Percentiles rank a stretch among this genome's conserved stretches.
phyloP scores from a whole-genome alignment of 1,140 invertebrate genomes.

The Ooceraea biroi region DNA sequence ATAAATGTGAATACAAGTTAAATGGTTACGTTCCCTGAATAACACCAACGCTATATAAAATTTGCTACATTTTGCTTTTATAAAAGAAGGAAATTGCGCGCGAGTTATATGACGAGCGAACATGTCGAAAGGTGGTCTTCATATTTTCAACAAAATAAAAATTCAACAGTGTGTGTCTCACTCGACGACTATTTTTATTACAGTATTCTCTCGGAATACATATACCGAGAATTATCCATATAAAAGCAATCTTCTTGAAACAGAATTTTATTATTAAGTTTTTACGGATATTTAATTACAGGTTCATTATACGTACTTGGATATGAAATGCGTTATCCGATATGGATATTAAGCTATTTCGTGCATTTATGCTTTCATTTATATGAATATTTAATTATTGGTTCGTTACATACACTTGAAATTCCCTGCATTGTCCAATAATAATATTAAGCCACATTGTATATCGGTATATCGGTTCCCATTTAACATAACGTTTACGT shows the following conservation, averaged over 20 bases:
- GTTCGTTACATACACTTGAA: conserved; percentile 2
- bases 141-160: conserved; percentile 35
- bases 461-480: not conserved
- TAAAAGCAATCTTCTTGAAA: conserved; percentile 1
- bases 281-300: conserved; percentile 32
- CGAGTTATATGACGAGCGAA: not conserved
- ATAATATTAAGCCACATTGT: not conserved
- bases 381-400: conserved; percentile 35
- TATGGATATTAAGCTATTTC: conserved; percentile 23
- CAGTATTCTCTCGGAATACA: not conserved
- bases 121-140: not conserved
- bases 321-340: not conserved
- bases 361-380: conserved; percentile 17
- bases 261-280: conserved; percentile 6
- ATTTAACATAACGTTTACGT: conserved; percentile 14
- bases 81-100: conserved; percentile 17
- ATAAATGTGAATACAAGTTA: conserved; percentile 5
- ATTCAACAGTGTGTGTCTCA: conserved; percentile 12
- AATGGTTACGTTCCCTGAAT: not conserved
- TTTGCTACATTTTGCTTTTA: not conserved
- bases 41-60: not conserved
- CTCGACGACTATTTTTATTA: conserved; percentile 15
- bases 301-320: conserved; percentile 2
- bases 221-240: conserved; percentile 24
- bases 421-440: conserved; percentile 18